These are phyloP conservation scores for Epizoanthus scotinus DNA, from an alignment of 92 coral and sea anemone species.

Conservation along the genomic window DNA sequence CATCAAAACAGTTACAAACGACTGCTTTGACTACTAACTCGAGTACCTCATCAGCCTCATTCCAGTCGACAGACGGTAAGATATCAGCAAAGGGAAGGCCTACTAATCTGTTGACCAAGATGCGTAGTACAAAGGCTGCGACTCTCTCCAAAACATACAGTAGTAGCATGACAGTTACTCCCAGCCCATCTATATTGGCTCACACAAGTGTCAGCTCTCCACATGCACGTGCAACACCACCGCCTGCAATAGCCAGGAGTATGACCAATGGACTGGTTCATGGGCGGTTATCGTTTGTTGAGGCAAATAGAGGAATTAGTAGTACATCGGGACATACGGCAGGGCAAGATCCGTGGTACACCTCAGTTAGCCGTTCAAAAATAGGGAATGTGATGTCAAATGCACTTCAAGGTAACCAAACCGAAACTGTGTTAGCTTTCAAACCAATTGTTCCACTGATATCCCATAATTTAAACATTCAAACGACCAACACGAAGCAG, in stretches of 20 bases:
- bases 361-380: background rate
- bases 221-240: background rate
- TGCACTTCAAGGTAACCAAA: background rate
- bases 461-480: background rate
- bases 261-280: background rate
- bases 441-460: background rate
- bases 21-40: background rate
- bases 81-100: background rate
- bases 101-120: background rate
- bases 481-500: background rate
- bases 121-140: background rate
- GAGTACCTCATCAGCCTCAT: background rate
- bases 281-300: background rate
- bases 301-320: background rate
- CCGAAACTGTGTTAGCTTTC: background rate
- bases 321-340: background rate
- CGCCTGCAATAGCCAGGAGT: background rate
- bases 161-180: background rate
- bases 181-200: constrained; percentile 2
- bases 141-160: background rate
- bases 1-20: constrained; percentile 3
- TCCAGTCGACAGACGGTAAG: background rate
- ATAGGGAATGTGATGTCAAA: background rate
- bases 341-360: background rate
- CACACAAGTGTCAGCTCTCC: background rate